Conservation (phyloP, 37 sponge, comb jelly and placozoan genomes). For the Ianthella basta region DNA sequence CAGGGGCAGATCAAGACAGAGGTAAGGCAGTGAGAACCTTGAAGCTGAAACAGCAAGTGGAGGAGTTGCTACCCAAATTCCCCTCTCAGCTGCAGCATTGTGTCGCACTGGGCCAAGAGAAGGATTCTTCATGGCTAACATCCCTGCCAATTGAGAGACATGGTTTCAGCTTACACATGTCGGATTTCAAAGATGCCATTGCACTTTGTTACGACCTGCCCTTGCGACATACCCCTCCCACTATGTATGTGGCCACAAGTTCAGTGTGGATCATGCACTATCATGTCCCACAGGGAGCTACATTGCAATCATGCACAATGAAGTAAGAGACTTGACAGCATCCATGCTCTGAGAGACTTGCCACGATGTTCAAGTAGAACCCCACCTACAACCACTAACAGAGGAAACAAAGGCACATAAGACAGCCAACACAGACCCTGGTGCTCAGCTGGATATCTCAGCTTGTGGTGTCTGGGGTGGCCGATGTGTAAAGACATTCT, state of each 20-base stretch:
- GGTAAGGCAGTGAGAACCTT: neutral
- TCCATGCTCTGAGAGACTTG: conserved; percentile 8
- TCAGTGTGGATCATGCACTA: neutral
- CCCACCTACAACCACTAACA: too few species aligned
- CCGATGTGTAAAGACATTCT: too few species aligned
- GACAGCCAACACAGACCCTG: too few species aligned
- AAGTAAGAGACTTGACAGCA: conserved; percentile 9
- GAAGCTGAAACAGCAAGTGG: neutral
- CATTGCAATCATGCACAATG: neutral
- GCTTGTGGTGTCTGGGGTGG: too few species aligned
- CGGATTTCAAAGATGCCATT: too few species aligned
- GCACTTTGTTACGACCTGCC: neutral
- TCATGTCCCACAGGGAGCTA: conserved; percentile 19
- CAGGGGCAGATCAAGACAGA: neutral
- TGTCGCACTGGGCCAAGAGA: neutral
- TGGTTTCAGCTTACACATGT: neutral
- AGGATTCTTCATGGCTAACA: neutral
- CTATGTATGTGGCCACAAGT: conserved; percentile 15
- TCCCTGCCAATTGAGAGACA: conserved; percentile 8
- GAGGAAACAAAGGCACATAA: too few species aligned
- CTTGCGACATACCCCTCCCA: conserved; percentile 13
- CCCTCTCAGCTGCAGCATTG: neutral
- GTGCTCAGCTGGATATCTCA: too few species aligned
- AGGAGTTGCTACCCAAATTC: neutral
- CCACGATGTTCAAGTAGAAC: too few species aligned